Base-by-base conservation (phyloP, 2,888 invertebrate genomes). In the Argyresthia goedartella region DNA sequence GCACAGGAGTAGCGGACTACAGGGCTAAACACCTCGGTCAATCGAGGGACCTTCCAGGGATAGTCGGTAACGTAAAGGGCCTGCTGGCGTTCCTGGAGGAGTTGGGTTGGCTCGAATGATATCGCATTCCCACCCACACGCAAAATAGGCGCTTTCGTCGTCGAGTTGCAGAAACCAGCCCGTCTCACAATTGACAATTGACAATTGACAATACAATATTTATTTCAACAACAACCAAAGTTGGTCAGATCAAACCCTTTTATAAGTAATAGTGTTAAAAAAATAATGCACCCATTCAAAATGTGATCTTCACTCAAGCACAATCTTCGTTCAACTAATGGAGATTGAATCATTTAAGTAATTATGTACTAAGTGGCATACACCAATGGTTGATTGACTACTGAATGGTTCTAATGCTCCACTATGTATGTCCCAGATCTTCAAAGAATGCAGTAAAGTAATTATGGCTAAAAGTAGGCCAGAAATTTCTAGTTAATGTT, bases 371-470 rank as follows among this genome's bases (percentile, higher is more conserved):
- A 4, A 39, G 3, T 39, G 1, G 10, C 39, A 3, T 8, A 11
- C n/a, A 14, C 36, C 36, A 48, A 34, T 48, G 44, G 14, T 48
- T 48, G 48, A 48, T 48, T 48, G 48, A 36, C 15, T 36, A 48
- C 15, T 42, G 50, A 16, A 41, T 50, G 16, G 14, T 33, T 8
- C 15, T 16, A 25, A 11, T 8, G 39, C n/a, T 39, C 39, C n/a
- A 39, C 39, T 39, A 39, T 25, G 25, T 13, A 41, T 50, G 36
- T 34, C 36, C 14, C 13, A 35, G 33, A 47, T 35, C n/a, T 13
- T 35, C 47, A 11, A 47, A 25, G 47, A n/a, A 47, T 47, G 25
- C 35, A 13, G 39, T 49, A 13, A 48, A 35, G 48, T 36, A 48
- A 48, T 48, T 48, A 48, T 36, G 48, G 14, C n/a, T 14, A 14